These are phyloP conservation scores for Lacerta agilis DNA, from an alignment of 2,797 vertebrate species.

Conservation along the genomic window DNA sequence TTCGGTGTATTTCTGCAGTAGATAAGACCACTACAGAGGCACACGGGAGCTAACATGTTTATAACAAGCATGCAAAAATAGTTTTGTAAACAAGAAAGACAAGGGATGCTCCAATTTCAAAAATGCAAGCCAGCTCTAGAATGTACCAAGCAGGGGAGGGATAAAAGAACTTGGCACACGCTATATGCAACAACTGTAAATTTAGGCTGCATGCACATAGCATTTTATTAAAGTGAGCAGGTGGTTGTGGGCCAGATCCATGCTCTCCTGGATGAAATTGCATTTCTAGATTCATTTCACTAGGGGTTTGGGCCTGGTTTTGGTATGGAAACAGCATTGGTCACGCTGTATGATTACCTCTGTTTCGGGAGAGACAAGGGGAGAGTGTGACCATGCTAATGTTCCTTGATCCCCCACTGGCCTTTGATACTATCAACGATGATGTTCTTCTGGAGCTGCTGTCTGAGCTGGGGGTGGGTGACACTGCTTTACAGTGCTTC, in stretches of 20 bases:
- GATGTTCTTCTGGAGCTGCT: too few species aligned
- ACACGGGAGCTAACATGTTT: constrained; percentile 23
- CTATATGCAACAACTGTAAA: not conserved
- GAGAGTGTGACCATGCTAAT: too few species aligned
- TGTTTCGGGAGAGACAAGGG: too few species aligned
- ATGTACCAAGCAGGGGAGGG: not conserved
- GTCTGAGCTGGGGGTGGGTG: too few species aligned
- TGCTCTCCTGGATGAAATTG: not conserved
- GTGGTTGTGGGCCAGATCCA: not conserved
- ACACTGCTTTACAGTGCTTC: too few species aligned
- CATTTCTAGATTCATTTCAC: too few species aligned
- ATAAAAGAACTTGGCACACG: not conserved
- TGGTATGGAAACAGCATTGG: too few species aligned
- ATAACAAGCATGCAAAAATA: not conserved
- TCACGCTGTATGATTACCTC: too few species aligned
- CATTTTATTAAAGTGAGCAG: too few species aligned
- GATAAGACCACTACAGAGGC: constrained; percentile 46
- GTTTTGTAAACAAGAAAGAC: constrained; percentile 18
- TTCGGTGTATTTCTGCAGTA: constrained; percentile 60
- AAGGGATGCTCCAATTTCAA: not conserved
- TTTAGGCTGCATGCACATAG: not conserved
- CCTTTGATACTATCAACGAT: too few species aligned
- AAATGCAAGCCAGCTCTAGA: not conserved
- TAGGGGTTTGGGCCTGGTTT: too few species aligned
- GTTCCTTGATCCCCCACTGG: too few species aligned